These are phyloP conservation scores for Heliconius erato DNA, from an alignment of 2,888 invertebrate genomes.

Conservation along the genomic window DNA sequence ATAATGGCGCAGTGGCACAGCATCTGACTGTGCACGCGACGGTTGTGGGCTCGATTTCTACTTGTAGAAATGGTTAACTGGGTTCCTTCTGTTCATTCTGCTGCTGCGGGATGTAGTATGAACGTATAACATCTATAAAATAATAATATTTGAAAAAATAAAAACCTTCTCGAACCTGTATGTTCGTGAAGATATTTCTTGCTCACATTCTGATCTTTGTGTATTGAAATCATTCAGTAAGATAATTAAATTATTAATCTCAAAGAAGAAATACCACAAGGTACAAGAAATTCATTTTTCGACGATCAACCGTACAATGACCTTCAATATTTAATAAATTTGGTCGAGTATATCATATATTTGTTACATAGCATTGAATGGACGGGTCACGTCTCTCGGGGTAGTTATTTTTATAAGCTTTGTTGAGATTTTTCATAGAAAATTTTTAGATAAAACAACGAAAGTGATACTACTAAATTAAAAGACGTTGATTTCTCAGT, in stretches of 20 bases:
- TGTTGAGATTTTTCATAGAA: background rate
- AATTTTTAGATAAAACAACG: background rate
- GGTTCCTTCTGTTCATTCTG: no score
- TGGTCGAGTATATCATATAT: conserved; percentile 1
- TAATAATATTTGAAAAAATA: background rate
- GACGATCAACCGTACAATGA: background rate
- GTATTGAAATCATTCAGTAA: background rate
- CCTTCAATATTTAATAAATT: conserved; percentile 24
- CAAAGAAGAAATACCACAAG: background rate
- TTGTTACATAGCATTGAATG: conserved; percentile 4
- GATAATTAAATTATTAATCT: conserved; percentile 22
- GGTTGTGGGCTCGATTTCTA: no score
- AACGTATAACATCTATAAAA: no score
- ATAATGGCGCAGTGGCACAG: background rate
- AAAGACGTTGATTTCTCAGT: background rate
- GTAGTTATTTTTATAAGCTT: conserved; percentile 11
- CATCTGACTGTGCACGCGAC: no score
- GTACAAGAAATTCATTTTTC: conserved; percentile 11
- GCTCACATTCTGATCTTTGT: background rate
- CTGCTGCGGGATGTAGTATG: no score
- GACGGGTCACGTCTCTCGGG: conserved; percentile 19
- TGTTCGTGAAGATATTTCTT: background rate
- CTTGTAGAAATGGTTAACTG: no score
- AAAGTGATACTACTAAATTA: background rate
- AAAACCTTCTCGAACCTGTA: no score